Conservation (phyloP, 2,888 invertebrate genomes). For the Panzeria rudis region DNA sequence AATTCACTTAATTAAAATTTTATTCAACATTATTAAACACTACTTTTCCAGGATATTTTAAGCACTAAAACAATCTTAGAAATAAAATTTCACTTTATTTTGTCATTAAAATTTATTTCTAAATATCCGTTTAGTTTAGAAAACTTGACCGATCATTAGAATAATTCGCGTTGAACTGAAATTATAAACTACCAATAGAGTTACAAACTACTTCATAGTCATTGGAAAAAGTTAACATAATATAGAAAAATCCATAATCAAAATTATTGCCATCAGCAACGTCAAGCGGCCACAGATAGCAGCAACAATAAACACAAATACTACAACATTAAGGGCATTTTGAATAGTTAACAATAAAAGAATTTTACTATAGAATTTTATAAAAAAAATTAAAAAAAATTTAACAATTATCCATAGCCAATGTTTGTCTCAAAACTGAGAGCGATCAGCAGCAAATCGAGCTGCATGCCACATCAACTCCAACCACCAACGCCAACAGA, state of each 20-base stretch:
- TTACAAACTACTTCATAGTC: slow-evolving; percentile 60
- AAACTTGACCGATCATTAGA: slow-evolving; percentile 81
- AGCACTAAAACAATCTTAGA: slow-evolving; percentile 4
- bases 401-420: slow-evolving; percentile 62
- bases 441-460: slow-evolving; percentile 38
- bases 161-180: slow-evolving; percentile 81
- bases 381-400: background rate
- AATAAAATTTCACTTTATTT: slow-evolving; percentile 23
- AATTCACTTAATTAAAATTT: slow-evolving; percentile 7
- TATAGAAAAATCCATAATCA: slow-evolving; percentile 67
- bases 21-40: background rate
- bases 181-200: slow-evolving; percentile 69
- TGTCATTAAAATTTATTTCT: slow-evolving; percentile 12
- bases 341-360: slow-evolving; percentile 48
- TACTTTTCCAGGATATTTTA: slow-evolving; percentile 29
- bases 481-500: slow-evolving; percentile 14
- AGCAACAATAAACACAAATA: slow-evolving; percentile 35
- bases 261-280: slow-evolving; percentile 63
- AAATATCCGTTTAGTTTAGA: slow-evolving; percentile 62
- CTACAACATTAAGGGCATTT: slow-evolving; percentile 57
- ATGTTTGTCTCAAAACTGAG: slow-evolving; percentile 38
- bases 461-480: slow-evolving; percentile 54
- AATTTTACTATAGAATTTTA: slow-evolving; percentile 32
- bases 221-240: slow-evolving; percentile 62
- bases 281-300: slow-evolving; percentile 3